Evolutionary conservation across 2,888 invertebrate genomes (phyloP).

Genomic region (Amphiduros pacificus): DNA sequence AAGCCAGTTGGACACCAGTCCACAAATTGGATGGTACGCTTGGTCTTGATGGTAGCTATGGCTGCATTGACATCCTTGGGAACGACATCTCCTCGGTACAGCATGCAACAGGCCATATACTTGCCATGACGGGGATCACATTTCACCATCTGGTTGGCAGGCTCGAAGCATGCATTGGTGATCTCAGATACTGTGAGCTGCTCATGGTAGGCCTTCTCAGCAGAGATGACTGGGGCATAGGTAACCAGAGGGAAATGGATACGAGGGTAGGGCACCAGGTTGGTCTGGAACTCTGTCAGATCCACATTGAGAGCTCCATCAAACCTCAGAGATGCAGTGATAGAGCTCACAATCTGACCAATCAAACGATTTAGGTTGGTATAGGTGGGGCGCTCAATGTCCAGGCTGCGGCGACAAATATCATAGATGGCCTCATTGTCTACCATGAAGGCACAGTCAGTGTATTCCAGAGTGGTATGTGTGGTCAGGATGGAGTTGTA

Average conservation of each 20-base stretch:
- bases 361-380: slow-evolving; percentile 78
- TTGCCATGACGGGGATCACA: neutral
- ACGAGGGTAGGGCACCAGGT: slow-evolving; percentile 1
- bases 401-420: slow-evolving; percentile 77
- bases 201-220: slow-evolving; percentile 1
- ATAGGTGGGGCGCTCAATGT: slow-evolving; percentile 81
- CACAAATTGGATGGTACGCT: slow-evolving; percentile 3
- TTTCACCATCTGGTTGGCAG: neutral
- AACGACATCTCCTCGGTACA: neutral
- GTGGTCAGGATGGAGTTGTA: slow-evolving; percentile 53
- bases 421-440: slow-evolving; percentile 68
- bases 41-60: slow-evolving; percentile 1
- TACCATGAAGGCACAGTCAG: slow-evolving; percentile 48
- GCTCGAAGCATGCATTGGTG: slow-evolving; percentile 1
- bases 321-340: slow-evolving; percentile 1
- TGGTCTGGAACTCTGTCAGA: neutral
- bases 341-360: slow-evolving; percentile 6
- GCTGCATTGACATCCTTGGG: slow-evolving; percentile 1
- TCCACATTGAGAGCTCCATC: neutral
- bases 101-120: neutral
- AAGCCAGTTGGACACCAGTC: slow-evolving; percentile 2
- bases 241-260: neutral
- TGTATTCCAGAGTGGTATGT: slow-evolving; percentile 51
- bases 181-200: neutral
- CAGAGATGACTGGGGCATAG: neutral